Evolutionary conservation across 1,140 invertebrate genomes (phyloP), one percentile per base, ranked within the genome.

Genomic region (Aphelenchoides besseyi): DNA sequence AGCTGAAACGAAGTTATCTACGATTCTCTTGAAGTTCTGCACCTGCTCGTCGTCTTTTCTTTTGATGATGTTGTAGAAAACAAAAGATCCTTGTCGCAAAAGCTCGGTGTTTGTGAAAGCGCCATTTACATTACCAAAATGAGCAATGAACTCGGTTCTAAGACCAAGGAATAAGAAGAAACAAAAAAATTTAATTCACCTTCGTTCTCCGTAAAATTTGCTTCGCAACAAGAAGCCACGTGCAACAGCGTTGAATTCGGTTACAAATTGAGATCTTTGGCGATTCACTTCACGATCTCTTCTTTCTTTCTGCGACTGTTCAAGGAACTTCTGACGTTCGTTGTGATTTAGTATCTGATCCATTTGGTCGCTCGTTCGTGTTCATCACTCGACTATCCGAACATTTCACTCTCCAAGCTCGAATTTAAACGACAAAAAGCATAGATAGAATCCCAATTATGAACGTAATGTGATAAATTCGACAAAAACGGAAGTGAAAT

Each of bases 21-120:
- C 16, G 62, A 26, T 5, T 29, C 16, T 5, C 61, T 59, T 26
- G 5, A 8, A 66, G n/a, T 59, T 67, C 3, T 36, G 33, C 3
- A 37, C 67, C 23, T 35, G 26, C 26, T 70, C 35, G 18, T 66
- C 8, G 63, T 52, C 29, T 16, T 18, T 18, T n/a, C 23, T 59
- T 29, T 66, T 68, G 23, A 69, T 30, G 16, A 66, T 2, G 1
- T 37, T 28, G 41, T 23, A 16, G 23, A 69, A 69, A 2, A 71
- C 16, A 37, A 69, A 29, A 12, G 2, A 70, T 9, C 67, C 67
- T 2, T 23, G 16, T 37, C 29, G 16, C 9, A 69, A 62, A 16
- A 69, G 61, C 68, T 69, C 64, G 16, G 64, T 69, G 67, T 69
- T 69, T 33, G 63, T 12, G 12, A n/a, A 26, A 12, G 64, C 23